These are phyloP conservation scores for Heliangelus exortis DNA, from an alignment of 2,797 vertebrate species.

Conservation along the genomic window DNA sequence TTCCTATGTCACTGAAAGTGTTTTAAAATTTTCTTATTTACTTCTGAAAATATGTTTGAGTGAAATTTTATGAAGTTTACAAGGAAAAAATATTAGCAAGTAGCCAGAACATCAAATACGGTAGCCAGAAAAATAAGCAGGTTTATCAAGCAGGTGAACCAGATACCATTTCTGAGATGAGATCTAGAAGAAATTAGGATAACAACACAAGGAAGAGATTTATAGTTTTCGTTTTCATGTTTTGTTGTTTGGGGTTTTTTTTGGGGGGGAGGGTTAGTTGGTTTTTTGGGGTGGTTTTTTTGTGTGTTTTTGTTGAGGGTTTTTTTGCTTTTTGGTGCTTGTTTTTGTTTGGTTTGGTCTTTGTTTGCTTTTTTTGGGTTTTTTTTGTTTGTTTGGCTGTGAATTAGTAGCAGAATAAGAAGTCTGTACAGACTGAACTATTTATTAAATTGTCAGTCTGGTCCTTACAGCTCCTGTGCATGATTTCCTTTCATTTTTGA, in stretches of 20 bases:
- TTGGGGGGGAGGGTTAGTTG: no score
- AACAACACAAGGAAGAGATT: neutral
- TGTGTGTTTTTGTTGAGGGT: no score
- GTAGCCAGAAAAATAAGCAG: neutral
- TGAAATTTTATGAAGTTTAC: slow-evolving; percentile 32
- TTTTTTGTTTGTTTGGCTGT: neutral
- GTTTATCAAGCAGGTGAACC: neutral
- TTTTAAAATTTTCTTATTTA: slow-evolving; percentile 13
- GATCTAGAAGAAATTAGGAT: neutral
- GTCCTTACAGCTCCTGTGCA: neutral
- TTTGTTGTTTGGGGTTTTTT: neutral
- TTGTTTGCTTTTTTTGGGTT: no score
- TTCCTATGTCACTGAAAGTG: slow-evolving; percentile 17
- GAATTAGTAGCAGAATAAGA: neutral
- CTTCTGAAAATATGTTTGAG: neutral
- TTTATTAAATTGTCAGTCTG: neutral
- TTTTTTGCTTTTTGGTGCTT: no score
- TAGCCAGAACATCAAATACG: neutral
- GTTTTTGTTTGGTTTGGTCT: no score
- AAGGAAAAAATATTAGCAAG: neutral
- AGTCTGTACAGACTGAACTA: neutral
- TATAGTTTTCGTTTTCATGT: neutral
- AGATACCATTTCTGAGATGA: neutral
- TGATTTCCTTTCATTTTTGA: neutral
- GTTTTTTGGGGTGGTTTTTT: no score